phyloP scores from a whole-genome alignment of 1,140 invertebrate species.

The Zaprionus ghesquierei region DNA sequence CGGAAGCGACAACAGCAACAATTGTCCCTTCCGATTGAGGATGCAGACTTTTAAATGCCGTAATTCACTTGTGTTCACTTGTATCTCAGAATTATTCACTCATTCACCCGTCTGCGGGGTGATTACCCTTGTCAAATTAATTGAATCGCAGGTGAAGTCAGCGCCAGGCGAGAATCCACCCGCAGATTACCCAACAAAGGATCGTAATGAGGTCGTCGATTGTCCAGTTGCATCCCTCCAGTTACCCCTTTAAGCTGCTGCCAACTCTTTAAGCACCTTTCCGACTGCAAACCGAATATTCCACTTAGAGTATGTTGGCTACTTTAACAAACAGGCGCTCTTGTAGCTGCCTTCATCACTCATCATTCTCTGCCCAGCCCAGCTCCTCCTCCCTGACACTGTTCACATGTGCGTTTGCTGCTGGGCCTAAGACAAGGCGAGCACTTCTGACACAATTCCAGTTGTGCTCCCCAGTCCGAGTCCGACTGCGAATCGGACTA shows the following conservation, averaged over 20 bases:
- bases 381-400: not conserved
- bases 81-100: constrained; percentile 53
- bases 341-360: constrained; percentile 22
- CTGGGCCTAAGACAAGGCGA: constrained; percentile 43
- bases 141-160: constrained; percentile 34
- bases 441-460: constrained; percentile 64
- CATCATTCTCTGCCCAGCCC: not conserved
- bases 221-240: not conserved
- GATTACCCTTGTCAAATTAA: constrained; percentile 59
- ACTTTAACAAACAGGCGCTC: not conserved
- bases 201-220: not conserved
- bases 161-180: not conserved
- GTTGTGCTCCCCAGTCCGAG: constrained; percentile 55
- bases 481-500: not conserved
- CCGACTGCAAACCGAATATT: constrained; percentile 1
- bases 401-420: constrained; percentile 55
- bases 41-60: constrained; percentile 45
- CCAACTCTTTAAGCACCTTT: not conserved
- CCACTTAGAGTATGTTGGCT: constrained; percentile 27
- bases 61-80: constrained; percentile 45
- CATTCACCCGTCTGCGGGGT: constrained; percentile 17
- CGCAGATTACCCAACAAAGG: not conserved
- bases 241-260: constrained; percentile 6
- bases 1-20: constrained; percentile 43
- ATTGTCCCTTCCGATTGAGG: constrained; percentile 46